These are phyloP conservation scores for Drosophila littoralis DNA, from an alignment of 1,140 invertebrate genomes.

Conservation along the genomic window DNA sequence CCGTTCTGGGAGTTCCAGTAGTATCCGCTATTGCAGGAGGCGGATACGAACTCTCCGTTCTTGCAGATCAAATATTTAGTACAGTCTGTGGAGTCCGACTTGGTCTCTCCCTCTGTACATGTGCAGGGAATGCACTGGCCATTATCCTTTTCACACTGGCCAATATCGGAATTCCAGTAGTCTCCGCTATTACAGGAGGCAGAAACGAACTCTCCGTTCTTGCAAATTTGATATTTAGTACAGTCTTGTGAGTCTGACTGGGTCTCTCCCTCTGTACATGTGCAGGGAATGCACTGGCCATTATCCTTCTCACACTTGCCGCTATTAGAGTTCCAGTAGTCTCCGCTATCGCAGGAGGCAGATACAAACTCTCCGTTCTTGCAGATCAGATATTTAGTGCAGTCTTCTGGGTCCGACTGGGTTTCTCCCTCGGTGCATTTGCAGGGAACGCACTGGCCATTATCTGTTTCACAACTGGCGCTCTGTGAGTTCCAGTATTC, in stretches of 20 bases:
- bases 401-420: constrained; percentile 9
- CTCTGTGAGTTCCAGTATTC: constrained; percentile 31
- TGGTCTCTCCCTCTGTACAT: constrained; percentile 20
- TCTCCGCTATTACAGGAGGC: not conserved
- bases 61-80: constrained; percentile 12
- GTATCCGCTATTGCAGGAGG: not conserved
- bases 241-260: constrained; percentile 36
- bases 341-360: constrained; percentile 5
- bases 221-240: constrained; percentile 8
- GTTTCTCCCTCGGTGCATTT: constrained; percentile 33
- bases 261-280: constrained; percentile 20
- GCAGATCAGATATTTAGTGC: constrained; percentile 39
- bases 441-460: constrained; percentile 19
- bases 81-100: constrained; percentile 37
- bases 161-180: not conserved
- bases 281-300: constrained; percentile 40
- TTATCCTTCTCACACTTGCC: constrained; percentile 23
- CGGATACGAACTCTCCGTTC: not conserved
- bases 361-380: constrained; percentile 25
- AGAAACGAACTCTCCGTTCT: not conserved
- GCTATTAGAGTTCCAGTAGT: constrained; percentile 26
- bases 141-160: constrained; percentile 3
- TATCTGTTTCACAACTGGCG: constrained; percentile 12
- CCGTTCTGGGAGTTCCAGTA: not conserved
- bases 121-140: constrained; percentile 27